A percentile compares a stretch with the other conserved stretches of the same genome.
phyloP scores from a whole-genome alignment of 2,888 invertebrate species.

The Tyria jacobaeae region DNA sequence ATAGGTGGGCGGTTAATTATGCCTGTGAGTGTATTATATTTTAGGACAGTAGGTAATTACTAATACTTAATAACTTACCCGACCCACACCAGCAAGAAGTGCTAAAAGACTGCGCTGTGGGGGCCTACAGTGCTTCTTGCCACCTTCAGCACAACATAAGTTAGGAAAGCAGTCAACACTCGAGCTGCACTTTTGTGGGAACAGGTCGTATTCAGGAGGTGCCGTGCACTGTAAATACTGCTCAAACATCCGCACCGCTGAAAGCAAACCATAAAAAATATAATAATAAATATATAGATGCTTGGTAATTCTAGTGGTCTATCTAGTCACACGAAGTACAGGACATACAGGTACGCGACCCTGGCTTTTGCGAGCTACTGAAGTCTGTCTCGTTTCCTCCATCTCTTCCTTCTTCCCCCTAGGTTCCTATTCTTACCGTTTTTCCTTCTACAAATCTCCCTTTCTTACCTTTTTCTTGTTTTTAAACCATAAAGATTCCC shows the following conservation, averaged over 20 bases:
- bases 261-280: conserved; percentile 10
- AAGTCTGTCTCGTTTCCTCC: no score
- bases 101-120: conserved; percentile 90
- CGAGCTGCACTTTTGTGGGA: conserved; percentile 90
- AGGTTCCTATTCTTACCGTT: no score
- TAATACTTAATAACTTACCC: conserved; percentile 69
- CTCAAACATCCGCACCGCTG: conserved; percentile 83
- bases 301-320: no score
- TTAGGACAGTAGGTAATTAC: background rate
- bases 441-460: no score
- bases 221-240: conserved; percentile 92
- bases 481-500: no score
- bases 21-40: no score
- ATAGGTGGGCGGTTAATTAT: no score
- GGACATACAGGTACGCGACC: no score
- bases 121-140: conserved; percentile 90
- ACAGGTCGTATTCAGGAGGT: conserved; percentile 89
- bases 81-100: conserved; percentile 87
- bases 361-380: no score
- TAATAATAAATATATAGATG: background rate
- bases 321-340: no score
- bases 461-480: no score
- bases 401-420: no score
- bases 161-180: conserved; percentile 93
- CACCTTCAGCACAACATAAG: conserved; percentile 92